Conservation (phyloP, 2,797 vertebrate genomes). For the Syndactyla subalaris region DNA sequence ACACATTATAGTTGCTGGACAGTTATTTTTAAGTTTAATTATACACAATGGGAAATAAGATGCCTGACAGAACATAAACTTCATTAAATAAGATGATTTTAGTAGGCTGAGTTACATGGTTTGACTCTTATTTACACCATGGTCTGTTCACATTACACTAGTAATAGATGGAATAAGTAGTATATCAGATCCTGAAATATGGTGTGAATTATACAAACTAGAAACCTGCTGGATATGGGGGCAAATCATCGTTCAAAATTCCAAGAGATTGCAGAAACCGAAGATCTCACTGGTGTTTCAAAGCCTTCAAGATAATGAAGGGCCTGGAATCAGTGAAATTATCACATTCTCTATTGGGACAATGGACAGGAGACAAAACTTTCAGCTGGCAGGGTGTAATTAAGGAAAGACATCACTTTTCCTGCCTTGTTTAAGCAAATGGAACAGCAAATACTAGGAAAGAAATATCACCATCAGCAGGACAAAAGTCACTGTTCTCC, state of each 20-base stretch:
- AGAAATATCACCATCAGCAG: neutral
- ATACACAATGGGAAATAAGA: neutral
- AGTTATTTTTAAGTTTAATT: constrained; percentile 9
- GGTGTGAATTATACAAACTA: neutral
- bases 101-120: neutral
- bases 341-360: neutral
- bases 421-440: neutral
- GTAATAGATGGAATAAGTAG: neutral
- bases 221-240: neutral
- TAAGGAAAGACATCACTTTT: neutral
- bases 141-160: neutral
- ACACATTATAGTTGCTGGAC: neutral
- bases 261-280: neutral
- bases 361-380: neutral
- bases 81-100: neutral
- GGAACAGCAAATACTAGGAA: neutral
- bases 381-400: neutral
- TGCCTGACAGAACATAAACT: neutral
- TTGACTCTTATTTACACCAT: neutral
- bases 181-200: neutral
- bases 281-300: neutral
- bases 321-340: neutral
- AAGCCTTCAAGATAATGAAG: neutral
- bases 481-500: neutral
- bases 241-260: neutral